phyloP scores from a whole-genome alignment of 2,113 vertebrate genomes.

The Pithys albifrons region DNA sequence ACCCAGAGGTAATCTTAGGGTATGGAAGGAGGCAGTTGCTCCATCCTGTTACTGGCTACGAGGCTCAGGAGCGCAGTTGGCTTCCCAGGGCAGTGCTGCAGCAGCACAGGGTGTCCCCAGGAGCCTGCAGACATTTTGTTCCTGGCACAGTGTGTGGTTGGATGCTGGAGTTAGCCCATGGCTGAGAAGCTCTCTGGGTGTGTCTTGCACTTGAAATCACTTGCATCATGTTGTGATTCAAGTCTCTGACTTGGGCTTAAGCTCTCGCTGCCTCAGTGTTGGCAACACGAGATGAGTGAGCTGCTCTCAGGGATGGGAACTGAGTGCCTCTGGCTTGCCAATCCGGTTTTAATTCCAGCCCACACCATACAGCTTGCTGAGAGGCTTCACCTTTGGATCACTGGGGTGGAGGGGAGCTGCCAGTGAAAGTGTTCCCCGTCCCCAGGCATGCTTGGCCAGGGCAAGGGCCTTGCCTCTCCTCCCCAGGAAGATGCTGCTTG shows the following conservation, averaged over 20 bases:
- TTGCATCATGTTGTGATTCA: neutral
- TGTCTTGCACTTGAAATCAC: slow-evolving; percentile 18
- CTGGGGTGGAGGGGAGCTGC: neutral
- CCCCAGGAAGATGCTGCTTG: neutral
- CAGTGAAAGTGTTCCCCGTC: neutral
- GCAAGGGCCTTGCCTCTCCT: neutral
- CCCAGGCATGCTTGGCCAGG: rapidly evolving
- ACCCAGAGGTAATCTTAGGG: neutral
- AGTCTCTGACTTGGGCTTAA: neutral
- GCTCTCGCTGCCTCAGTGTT: neutral
- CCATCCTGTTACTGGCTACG: rapidly evolving
- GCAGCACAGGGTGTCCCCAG: neutral
- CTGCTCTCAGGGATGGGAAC: neutral
- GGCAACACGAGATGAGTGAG: neutral
- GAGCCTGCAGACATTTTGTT: neutral
- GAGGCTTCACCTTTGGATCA: neutral
- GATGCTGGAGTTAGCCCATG: neutral
- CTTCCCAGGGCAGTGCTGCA: neutral
- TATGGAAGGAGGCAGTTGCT: neutral
- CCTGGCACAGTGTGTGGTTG: neutral
- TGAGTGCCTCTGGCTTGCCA: neutral
- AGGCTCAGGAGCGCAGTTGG: rapidly evolving
- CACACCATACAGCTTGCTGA: rapidly evolving
- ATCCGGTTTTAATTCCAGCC: neutral
- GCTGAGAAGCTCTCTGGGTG: neutral